These are phyloP conservation scores for Crocuta crocuta DNA, from an alignment of 2,113 vertebrate genomes.

Conservation along the genomic window DNA sequence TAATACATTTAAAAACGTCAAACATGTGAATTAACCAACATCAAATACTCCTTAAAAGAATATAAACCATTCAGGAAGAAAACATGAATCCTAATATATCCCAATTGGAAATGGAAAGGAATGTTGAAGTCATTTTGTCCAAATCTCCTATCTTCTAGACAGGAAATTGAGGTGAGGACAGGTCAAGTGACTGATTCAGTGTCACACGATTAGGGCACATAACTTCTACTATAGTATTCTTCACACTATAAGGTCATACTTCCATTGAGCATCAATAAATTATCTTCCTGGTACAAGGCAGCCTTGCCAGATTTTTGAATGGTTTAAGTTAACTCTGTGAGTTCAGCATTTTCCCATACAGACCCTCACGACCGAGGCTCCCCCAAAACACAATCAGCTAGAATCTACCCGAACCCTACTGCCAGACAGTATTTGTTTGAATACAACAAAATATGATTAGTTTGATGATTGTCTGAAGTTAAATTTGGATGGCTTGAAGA, in stretches of 20 bases:
- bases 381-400: neutral
- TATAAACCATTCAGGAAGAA: conserved; percentile 54
- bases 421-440: neutral
- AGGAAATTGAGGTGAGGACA: conserved; percentile 61
- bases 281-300: neutral
- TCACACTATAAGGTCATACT: neutral
- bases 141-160: conserved; percentile 41
- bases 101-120: neutral
- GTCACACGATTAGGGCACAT: neutral
- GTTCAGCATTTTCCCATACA: neutral
- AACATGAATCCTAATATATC: conserved; percentile 50
- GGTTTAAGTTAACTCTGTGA: neutral
- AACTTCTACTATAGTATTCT: fast-evolving
- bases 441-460: neutral
- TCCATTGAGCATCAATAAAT: neutral
- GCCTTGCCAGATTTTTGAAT: neutral
- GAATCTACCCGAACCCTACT: neutral
- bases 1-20: neutral
- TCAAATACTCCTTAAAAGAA: conserved; percentile 50
- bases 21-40: conserved; percentile 47
- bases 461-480: neutral
- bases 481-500: neutral
- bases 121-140: conserved; percentile 50
- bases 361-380: neutral
- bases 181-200: neutral